Percentiles rank a stretch among this genome's conserved stretches.
phyloP scores from a whole-genome alignment of 2,888 invertebrate species.

The Ecliptopera silaceata region DNA sequence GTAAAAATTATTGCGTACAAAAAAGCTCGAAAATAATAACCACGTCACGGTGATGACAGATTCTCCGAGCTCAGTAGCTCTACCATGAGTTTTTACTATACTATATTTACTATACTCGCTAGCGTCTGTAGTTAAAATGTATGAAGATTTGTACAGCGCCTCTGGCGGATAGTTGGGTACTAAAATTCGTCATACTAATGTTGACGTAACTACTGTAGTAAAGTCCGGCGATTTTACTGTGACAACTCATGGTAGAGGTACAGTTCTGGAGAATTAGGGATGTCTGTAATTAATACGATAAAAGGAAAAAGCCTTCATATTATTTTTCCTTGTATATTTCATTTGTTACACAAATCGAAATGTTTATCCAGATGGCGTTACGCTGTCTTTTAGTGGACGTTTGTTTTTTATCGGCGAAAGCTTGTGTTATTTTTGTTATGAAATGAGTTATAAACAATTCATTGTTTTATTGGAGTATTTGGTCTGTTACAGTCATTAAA shows the following conservation, averaged over 20 bases:
- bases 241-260: too few relatives aligned
- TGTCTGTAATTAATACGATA: conserved; percentile 46
- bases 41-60: conserved; percentile 11
- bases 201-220: too few relatives aligned
- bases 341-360: conserved; percentile 3
- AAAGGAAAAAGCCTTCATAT: conserved; percentile 39
- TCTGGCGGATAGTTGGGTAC: too few relatives aligned
- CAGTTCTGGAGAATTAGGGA: conserved; percentile 32
- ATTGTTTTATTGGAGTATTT: too few relatives aligned
- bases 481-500: too few relatives aligned
- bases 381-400: conserved; percentile 6
- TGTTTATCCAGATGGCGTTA: conserved; percentile 19
- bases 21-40: conserved; percentile 5
- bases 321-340: conserved; percentile 20
- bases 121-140: too few relatives aligned
- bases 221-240: too few relatives aligned
- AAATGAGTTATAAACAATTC: not conserved
- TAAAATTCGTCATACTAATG: too few relatives aligned
- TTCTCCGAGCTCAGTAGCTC: conserved; percentile 19
- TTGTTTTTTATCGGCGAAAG: conserved; percentile 1
- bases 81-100: too few relatives aligned
- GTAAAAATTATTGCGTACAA: not conserved
- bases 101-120: too few relatives aligned
- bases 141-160: too few relatives aligned
- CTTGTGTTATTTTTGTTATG: not conserved